phyloP scores from a whole-genome alignment of 2,797 vertebrate genomes.

The Siniperca undulata region DNA sequence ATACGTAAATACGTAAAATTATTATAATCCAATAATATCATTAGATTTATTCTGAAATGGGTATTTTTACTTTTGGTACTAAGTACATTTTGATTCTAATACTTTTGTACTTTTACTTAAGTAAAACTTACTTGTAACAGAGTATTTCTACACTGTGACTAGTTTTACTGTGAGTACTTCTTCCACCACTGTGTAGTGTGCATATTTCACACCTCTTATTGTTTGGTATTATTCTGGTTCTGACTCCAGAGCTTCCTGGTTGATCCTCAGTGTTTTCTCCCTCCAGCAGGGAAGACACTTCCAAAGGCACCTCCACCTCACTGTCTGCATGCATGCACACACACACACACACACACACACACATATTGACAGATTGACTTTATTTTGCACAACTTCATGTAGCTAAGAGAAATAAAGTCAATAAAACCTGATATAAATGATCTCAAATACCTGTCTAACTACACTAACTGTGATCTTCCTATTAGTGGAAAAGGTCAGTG shows the following conservation, averaged over 20 bases:
- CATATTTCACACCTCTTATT: slow-evolving; percentile 73
- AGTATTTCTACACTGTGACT: too few species aligned
- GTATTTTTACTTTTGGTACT: too few species aligned
- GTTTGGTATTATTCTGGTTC: slow-evolving; percentile 49
- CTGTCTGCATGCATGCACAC: slow-evolving; percentile 51
- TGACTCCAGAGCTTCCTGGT: slow-evolving; percentile 48
- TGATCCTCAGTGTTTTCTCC: slow-evolving; percentile 48
- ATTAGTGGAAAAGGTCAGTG: background rate
- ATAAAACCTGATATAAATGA: background rate
- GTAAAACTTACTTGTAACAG: too few species aligned
- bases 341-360: slow-evolving; percentile 17
- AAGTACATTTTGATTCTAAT: too few species aligned
- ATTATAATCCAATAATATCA: too few species aligned
- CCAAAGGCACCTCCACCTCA: slow-evolving; percentile 43
- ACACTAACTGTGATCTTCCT: background rate
- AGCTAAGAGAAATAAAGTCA: background rate
- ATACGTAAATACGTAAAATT: too few species aligned
- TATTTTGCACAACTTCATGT: background rate
- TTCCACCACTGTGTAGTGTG: background rate
- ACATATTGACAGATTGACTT: background rate
- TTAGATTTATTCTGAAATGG: too few species aligned
- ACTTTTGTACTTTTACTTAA: too few species aligned
- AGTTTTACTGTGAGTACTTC: too few species aligned
- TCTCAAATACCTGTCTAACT: background rate
- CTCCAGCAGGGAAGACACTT: slow-evolving; percentile 41